Conservation (phyloP, 2,113 vertebrate species). For the Brachyhypopomus occidentalis region DNA sequence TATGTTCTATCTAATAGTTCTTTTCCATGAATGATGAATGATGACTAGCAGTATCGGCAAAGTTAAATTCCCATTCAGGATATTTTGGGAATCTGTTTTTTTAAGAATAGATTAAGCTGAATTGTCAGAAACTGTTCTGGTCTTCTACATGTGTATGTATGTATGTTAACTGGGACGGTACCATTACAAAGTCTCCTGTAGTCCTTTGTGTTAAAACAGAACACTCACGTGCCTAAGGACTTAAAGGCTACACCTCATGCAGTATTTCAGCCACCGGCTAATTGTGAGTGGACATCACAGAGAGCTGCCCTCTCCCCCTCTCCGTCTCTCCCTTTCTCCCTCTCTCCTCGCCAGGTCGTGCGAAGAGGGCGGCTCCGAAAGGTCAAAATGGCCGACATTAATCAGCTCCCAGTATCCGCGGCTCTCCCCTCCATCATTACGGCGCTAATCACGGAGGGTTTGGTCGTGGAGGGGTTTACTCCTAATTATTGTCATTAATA, state of each 20-base stretch:
- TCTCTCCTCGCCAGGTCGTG: conserved; percentile 41
- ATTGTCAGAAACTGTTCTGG: not conserved
- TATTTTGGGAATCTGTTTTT: not conserved
- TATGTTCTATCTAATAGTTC: not conserved
- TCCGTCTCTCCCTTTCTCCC: not conserved
- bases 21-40: too few relatives aligned
- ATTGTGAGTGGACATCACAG: conserved; percentile 57
- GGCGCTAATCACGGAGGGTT: conserved; percentile 63
- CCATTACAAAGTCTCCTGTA: not conserved
- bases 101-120: not conserved
- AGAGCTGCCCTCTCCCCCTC: conserved; percentile 39
- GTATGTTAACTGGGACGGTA: not conserved
- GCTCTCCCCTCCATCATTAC: conserved; percentile 60
- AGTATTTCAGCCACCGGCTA: conserved; percentile 52
- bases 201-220: conserved; percentile 14
- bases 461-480: conserved; percentile 64
- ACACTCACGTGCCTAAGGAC: conserved; percentile 23
- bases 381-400: conserved; percentile 61
- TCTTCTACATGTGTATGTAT: not conserved
- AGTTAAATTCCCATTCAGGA: too few relatives aligned
- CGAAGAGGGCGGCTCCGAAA: conserved; percentile 55
- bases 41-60: not conserved
- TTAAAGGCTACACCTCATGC: conserved; percentile 31
- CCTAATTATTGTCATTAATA: conserved; percentile 70
- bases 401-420: conserved; percentile 56